Evolutionary conservation across 1,140 invertebrate species (phyloP).

Genomic region (Drosophila miranda): DNA sequence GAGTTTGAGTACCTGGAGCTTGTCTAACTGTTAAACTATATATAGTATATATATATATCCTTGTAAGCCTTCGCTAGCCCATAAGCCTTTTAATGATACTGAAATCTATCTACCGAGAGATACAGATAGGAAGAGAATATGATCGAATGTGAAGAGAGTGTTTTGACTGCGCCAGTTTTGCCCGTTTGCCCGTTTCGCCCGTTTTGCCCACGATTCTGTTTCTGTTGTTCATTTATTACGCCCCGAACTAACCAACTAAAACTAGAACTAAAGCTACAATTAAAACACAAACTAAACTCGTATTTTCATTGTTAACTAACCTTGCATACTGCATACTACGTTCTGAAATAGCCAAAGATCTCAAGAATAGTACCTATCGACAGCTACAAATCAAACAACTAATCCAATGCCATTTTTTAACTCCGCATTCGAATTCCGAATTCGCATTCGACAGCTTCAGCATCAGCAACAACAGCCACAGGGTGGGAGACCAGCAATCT

Average conservation of each 20-base stretch:
- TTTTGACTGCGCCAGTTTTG: constrained; percentile 72
- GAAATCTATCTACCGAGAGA: not conserved
- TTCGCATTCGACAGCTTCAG: constrained; percentile 14
- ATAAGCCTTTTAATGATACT: constrained; percentile 16
- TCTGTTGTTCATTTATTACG: constrained; percentile 17
- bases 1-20: constrained; percentile 13
- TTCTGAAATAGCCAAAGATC: no score
- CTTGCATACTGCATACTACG: no score
- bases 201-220: not conserved
- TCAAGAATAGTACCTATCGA: no score
- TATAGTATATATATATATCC: constrained; percentile 8
- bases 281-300: not conserved
- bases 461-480: constrained; percentile 56
- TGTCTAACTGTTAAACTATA: constrained; percentile 3
- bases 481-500: constrained; percentile 58
- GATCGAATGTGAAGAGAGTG: constrained; percentile 8
- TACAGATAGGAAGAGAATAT: not conserved
- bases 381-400: constrained; percentile 22
- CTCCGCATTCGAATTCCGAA: constrained; percentile 1
- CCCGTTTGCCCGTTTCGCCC: not conserved
- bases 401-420: constrained; percentile 61
- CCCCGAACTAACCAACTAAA: constrained; percentile 22
- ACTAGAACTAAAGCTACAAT: constrained; percentile 23
- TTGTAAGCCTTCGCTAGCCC: constrained; percentile 25
- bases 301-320: no score